Evolutionary conservation across 2,888 invertebrate genomes (phyloP), one percentile per base, ranked within the genome.

Genomic region (Lypha dubia): DNA sequence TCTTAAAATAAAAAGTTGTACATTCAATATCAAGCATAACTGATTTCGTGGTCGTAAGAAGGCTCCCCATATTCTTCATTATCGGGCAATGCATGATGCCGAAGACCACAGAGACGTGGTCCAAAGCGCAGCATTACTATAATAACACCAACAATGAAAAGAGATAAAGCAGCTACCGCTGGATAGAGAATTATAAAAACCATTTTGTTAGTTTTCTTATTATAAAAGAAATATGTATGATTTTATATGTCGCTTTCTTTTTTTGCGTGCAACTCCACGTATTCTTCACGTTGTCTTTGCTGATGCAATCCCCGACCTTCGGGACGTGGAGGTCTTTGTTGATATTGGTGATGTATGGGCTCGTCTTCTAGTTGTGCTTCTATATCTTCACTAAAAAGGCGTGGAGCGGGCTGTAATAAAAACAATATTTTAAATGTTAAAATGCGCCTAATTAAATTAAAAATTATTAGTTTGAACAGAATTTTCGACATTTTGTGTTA

Each of bases 211-310:
- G 11, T 65, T 56, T 9, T 41, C 90, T 91, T 79, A 86, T 56
- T 32, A 13, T 8, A 2, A 11, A 7, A 0, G 3, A 38, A 8
- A 22, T 17, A 20, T 20, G 56, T 73, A 28, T 28, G 11, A 51
- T 53, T 88, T 94, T 94, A 97, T 86, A 97, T 96, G 88, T 96
- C 97, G 91, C 96, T 97, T 91, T 96, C 97, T 71, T 96, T 93
- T 91, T 96, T 96, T 51, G 84, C 74, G 86, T 96, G 95, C 84
- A 96, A 90, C 89, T 96, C 96, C 63, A 95, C 90, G 89, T 91
- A 91, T 88, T 93, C 93, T 86, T 93, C 93, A 46, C 92, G 92
- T 75, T 91, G 90, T 13, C 89, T 90, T 56, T 90, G 89, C 38
- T 91, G 90, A 49, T 91, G 91, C 46, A 91, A 70, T 60, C 90